Percentiles rank a stretch among this genome's conserved stretches.
Evolutionary conservation across 2,797 vertebrate species (phyloP).

Genomic region (Gambusia yucatana): DNA sequence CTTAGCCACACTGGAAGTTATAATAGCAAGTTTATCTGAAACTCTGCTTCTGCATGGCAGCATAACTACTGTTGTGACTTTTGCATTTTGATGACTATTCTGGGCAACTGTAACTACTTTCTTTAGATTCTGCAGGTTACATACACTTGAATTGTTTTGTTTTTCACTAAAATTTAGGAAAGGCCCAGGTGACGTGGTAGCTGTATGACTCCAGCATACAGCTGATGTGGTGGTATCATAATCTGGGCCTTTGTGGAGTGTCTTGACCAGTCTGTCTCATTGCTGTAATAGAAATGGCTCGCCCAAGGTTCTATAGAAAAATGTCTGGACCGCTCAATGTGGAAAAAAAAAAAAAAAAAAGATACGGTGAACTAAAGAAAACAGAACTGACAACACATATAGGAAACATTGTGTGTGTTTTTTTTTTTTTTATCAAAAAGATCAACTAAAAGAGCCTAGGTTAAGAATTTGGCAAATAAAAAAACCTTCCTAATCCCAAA

Average conservation of each 20-base stretch:
- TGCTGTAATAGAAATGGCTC: background rate
- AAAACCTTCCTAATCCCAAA: background rate
- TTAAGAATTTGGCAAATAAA: background rate
- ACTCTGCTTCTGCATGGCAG: background rate
- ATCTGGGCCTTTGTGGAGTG: background rate
- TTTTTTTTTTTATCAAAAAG: background rate
- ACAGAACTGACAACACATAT: background rate
- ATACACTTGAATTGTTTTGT: background rate
- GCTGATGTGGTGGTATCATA: background rate
- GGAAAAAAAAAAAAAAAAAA: background rate
- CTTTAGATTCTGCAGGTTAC: background rate
- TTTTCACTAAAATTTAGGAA: background rate
- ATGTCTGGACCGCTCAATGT: background rate
- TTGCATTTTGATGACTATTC: background rate
- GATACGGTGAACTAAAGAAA: background rate
- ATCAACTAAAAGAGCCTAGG: background rate
- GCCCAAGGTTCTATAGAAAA: background rate
- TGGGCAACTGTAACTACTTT: background rate
- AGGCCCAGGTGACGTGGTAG: background rate
- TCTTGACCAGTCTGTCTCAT: background rate
- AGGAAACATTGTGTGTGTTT: background rate
- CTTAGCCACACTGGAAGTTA: background rate
- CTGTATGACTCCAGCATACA: background rate
- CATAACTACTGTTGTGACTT: background rate
- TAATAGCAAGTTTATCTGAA: background rate